Percentiles rank a stretch among this genome's conserved stretches.
Conservation (phyloP, 2,888 invertebrate genomes). For the Meta bourneti region DNA sequence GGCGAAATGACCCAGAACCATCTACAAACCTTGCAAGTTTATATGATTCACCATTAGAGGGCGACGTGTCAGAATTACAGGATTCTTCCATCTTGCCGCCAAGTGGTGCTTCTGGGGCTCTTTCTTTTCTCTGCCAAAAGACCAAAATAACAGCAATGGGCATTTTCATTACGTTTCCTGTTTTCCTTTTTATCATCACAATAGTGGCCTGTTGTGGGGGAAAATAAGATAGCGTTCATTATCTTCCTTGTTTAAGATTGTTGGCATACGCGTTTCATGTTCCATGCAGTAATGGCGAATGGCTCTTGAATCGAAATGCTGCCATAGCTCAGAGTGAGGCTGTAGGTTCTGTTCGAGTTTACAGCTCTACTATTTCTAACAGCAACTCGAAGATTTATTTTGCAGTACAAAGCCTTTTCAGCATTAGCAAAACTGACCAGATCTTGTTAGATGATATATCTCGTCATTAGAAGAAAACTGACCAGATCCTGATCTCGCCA, state of each 20-base stretch:
- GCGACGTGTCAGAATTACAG: slow-evolving; percentile 68
- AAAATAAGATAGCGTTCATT: slow-evolving; percentile 34
- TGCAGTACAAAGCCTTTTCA: too few species aligned
- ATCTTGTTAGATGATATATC: too few species aligned
- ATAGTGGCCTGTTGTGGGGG: neutral
- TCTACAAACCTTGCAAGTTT: slow-evolving; percentile 49
- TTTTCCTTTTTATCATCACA: slow-evolving; percentile 14
- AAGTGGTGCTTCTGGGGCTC: slow-evolving; percentile 34
- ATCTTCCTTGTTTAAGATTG: slow-evolving; percentile 25
- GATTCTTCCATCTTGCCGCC: slow-evolving; percentile 42
- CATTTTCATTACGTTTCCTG: slow-evolving; percentile 41
- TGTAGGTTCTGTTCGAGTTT: neutral
- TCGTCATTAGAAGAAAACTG: too few species aligned
- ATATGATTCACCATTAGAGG: slow-evolving; percentile 66
- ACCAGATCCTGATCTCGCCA: too few species aligned
- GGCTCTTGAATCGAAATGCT: slow-evolving; percentile 30
- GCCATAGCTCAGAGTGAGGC: neutral
- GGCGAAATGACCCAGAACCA: slow-evolving; percentile 15
- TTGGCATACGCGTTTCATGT: slow-evolving; percentile 24
- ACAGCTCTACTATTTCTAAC: too few species aligned
- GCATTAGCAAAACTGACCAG: too few species aligned
- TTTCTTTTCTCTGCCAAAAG: neutral
- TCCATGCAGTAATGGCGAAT: slow-evolving; percentile 15
- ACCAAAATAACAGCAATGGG: slow-evolving; percentile 31
- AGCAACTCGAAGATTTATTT: too few species aligned